Evolutionary conservation across 2,888 invertebrate genomes (phyloP).

Genomic region (Epinotia nisella): DNA sequence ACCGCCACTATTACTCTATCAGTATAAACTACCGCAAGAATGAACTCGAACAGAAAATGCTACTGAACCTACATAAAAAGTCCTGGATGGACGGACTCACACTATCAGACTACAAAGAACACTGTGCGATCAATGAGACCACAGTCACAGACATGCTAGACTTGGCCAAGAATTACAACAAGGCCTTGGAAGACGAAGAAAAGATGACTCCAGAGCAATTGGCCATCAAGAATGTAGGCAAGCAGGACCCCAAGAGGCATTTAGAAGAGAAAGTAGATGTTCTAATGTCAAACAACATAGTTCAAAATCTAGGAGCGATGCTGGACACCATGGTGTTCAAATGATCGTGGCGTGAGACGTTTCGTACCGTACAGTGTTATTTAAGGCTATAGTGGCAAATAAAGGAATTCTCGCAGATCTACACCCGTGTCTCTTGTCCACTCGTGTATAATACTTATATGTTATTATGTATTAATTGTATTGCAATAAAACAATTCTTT

Average conservation of each 20-base stretch:
- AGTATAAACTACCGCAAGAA: constrained; percentile 99
- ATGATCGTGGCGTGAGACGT: constrained; percentile 65
- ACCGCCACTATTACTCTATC: constrained; percentile 99
- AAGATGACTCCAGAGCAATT: constrained; percentile 99
- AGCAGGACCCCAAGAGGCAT: constrained; percentile 99
- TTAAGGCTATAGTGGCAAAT: constrained; percentile 66
- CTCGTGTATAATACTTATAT: constrained; percentile 67
- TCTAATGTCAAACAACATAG: constrained; percentile 98
- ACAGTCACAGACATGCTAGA: constrained; percentile 98
- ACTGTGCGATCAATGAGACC: constrained; percentile 96
- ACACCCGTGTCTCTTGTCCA: constrained; percentile 53
- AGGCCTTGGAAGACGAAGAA: constrained; percentile 99
- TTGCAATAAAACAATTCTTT: constrained; percentile 67
- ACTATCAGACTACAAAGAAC: constrained; percentile 95
- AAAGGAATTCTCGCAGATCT: constrained; percentile 63
- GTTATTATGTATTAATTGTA: constrained; percentile 63
- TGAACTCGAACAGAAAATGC: constrained; percentile 99
- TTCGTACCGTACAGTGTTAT: constrained; percentile 53
- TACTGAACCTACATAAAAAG: constrained; percentile 98
- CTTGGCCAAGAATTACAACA: constrained; percentile 98
- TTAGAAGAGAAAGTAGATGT: constrained; percentile 99
- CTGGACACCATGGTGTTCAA: constrained; percentile 88
- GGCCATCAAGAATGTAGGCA: constrained; percentile 99
- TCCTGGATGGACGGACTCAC: constrained; percentile 99
- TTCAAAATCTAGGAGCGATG: constrained; percentile 99